Base-by-base conservation (phyloP, 2,113 vertebrate genomes). In the Corythoichthys haematopterus region DNA sequence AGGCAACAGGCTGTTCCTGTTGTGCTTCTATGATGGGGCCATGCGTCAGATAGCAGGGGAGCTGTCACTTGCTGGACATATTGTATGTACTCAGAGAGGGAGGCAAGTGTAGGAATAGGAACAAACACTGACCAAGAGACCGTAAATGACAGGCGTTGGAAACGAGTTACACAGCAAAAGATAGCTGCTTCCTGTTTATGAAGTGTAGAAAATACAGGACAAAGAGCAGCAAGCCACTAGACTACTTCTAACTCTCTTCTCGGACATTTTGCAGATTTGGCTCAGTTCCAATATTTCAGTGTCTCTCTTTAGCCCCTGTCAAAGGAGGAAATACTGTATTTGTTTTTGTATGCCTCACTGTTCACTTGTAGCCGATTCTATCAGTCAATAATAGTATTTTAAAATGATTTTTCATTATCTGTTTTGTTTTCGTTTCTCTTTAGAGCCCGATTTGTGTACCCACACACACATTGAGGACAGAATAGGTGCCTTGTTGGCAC, bases 161-260 rank as follows among this genome's bases (percentile, higher is more conserved):
- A 78, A 65, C 50, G 69, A 63, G 51, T 59, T 68, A 64, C 45
- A 33, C 66, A 65, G 48, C 69, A 45, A 77, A 55, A 70, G 76
- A 80, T 74, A 83, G 66, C 66, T 72, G 77, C 72, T 85, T 90
- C 87, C 88, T 90, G 88, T 90, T 88, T 88, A 90, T 73, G 2
- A 20, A 74, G 43, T 65, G 65, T 35, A 53, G 37, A 72, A 77
- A 70, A 75, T 38, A 72, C 82, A 83, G 82, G 81, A 83, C 82
- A 77, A 61, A 50, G 59, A 61, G 57, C 73, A 74, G 77, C 74
- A 72, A 77, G 83, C 69, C 35, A 51, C 66, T 52, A 48, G 66
- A 78, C 56, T 52, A 66, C 68, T 65, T 67, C 64, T 59, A 37
- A 38, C 15, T 69, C 64, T 69, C 40, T 66, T 72, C 79, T 74